phyloP scores from a whole-genome alignment of 2,113 vertebrate genomes.

The Galemys pyrenaicus region DNA sequence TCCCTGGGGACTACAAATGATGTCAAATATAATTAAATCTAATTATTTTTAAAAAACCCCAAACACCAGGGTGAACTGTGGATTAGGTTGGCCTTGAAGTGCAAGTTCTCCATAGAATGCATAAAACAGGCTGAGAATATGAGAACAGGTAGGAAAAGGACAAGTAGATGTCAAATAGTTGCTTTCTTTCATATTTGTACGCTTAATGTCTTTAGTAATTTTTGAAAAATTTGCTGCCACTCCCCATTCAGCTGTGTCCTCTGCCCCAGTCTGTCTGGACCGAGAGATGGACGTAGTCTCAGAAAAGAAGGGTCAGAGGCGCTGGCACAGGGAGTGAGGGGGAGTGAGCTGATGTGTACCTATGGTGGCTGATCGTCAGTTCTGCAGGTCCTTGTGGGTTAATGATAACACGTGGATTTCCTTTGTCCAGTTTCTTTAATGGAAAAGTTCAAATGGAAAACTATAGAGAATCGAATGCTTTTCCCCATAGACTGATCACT shows the following conservation, averaged over 20 bases:
- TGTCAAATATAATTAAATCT: too few species aligned
- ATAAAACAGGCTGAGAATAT: not conserved
- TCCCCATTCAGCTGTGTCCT: not conserved
- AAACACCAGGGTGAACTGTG: not conserved
- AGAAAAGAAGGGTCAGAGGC: not conserved
- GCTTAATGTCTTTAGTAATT: not conserved
- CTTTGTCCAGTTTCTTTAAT: not conserved
- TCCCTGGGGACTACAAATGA: too few species aligned
- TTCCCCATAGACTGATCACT: not conserved
- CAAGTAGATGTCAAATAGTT: not conserved
- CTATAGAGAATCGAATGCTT: not conserved
- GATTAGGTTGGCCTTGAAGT: not conserved
- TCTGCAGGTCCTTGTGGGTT: not conserved
- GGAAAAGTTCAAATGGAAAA: not conserved
- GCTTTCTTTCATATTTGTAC: not conserved
- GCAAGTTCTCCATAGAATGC: not conserved
- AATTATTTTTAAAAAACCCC: too few species aligned
- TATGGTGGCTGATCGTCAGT: not conserved
- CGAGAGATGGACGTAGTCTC: not conserved
- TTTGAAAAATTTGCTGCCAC: not conserved
- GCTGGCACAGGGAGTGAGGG: not conserved
- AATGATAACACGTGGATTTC: not conserved
- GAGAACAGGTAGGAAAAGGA: not conserved
- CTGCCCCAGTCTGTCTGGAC: not conserved
- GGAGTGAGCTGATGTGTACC: not conserved